A percentile compares a stretch with the other conserved stretches of the same genome.
Evolutionary conservation across 2,113 vertebrate genomes (phyloP).

Genomic region (Capreolus pygargus): DNA sequence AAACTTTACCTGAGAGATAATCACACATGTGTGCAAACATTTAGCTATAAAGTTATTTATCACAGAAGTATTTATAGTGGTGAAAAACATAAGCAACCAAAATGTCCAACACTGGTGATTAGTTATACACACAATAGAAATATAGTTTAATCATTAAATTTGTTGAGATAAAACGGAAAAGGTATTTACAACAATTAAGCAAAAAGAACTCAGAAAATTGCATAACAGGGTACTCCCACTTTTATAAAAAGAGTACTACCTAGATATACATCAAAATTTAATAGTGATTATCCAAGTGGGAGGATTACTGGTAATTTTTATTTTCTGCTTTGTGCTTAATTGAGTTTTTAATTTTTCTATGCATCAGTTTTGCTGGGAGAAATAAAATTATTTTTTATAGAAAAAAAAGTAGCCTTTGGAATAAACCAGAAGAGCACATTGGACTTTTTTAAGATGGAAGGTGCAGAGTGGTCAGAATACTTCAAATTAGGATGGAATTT

Average conservation of each 20-base stretch:
- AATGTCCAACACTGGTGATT: not conserved
- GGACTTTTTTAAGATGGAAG: not conserved
- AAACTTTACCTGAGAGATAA: constrained; percentile 2
- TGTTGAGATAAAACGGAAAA: constrained; percentile 10
- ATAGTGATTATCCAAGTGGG: not conserved
- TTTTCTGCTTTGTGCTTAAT: not conserved
- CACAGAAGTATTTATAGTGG: not conserved
- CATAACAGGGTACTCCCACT: not conserved
- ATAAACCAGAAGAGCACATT: not conserved
- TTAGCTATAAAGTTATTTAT: constrained; percentile 12
- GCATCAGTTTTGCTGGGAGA: not conserved
- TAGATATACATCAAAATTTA: not conserved
- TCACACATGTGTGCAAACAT: not conserved
- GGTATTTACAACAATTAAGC: not conserved
- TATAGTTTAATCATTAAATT: not conserved
- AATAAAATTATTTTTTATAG: not conserved
- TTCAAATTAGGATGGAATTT: not conserved
- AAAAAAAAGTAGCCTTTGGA: not conserved
- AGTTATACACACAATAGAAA: not conserved
- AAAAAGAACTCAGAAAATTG: not conserved
- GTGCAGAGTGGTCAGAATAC: not conserved
- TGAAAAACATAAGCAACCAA: not conserved
- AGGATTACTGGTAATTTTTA: not conserved
- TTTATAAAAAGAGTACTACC: not conserved
- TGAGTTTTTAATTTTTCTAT: not conserved